Evolutionary conservation across 2,888 invertebrate genomes (phyloP), one percentile per base, ranked within the genome.

Genomic region (Drosophila nr. perissopoda): DNA sequence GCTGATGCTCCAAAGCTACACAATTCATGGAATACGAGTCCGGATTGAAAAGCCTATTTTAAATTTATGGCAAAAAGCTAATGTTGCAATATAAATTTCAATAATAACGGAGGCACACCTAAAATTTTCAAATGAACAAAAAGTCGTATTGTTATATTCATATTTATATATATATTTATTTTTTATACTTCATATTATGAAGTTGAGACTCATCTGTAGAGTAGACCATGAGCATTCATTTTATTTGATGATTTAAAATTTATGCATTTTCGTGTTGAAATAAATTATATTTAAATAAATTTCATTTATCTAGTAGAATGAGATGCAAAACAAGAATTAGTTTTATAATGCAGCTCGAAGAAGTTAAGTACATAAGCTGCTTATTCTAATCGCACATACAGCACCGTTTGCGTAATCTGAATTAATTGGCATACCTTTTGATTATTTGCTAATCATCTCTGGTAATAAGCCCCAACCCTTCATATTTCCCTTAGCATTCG

Each of bases 361-460:
- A 48, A 18, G 21, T 40, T 21, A 4, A 11, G 33, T 29, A 29
- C 4, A 10, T 33, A 71, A 70, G 71, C 54, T 16, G 18, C 27
- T 56, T 49, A 42, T 2, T 4, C 49, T 33, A 0, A 25, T 13
- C 40, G 58, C 11, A 2, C 25, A 18, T 2, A 64, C 34, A 25
- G 6, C 27, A 6, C 13, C 10, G 2, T 34, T 27, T 67, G 25
- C 16, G 10, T 49, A 74, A 68, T 62, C 27, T 25, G 25, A 27
- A 18, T 57, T 68, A 69, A 69, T 67, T 79, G 42, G 34, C 48
- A 21, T 31, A 51, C 21, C 33, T 54, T 54, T 58, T 31, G 16
- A 16, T 21, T 31, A 8, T 51, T 29, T 34, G 25, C 25, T 33
- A 53, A 34, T 56, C 33, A 18, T 4, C 29, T 11, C 10, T 34